These are phyloP conservation scores for Campylomormyrus tamandua DNA, from an alignment of 2,113 vertebrate species.

Conservation along the genomic window DNA sequence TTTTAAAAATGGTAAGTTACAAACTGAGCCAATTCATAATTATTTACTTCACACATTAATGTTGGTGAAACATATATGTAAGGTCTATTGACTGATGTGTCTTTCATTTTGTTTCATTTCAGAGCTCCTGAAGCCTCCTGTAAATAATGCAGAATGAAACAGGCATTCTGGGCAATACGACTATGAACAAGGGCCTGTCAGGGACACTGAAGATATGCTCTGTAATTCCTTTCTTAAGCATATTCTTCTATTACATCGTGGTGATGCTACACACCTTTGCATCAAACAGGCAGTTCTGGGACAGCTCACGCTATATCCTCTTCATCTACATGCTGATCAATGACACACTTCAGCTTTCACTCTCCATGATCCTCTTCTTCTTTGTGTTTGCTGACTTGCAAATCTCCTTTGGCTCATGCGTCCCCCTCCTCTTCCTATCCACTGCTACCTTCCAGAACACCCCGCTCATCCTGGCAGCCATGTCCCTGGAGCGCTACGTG, in stretches of 20 bases:
- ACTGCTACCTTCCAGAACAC: constrained; percentile 55
- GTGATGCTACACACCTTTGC: constrained; percentile 57
- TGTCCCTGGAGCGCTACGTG: constrained; percentile 66
- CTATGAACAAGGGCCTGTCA: constrained; percentile 37
- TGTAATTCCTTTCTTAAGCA: constrained; percentile 50
- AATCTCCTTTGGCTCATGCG: constrained; percentile 40
- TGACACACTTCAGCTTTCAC: constrained; percentile 54
- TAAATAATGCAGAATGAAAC: constrained; percentile 55
- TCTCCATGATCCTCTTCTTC: constrained; percentile 58
- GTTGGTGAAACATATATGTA: neutral
- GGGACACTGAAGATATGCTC: constrained; percentile 56
- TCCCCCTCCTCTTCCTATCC: constrained; percentile 50
- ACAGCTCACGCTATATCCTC: constrained; percentile 59
- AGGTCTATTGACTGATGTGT: neutral
- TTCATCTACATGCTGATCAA: constrained; percentile 64
- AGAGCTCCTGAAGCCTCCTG: neutral
- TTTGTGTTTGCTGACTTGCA: constrained; percentile 42
- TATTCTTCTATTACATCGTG: constrained; percentile 52
- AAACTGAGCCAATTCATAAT: neutral
- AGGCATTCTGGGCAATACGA: constrained; percentile 37
- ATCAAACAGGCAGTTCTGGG: constrained; percentile 54
- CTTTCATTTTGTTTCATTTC: constrained; percentile 15
- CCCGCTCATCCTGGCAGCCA: constrained; percentile 55
- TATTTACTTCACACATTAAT: neutral
- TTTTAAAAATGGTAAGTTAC: neutral